A percentile compares a stretch with the other conserved stretches of the same genome.
phyloP scores from a whole-genome alignment of 1,140 invertebrate species.

The Drosophila miranda region DNA sequence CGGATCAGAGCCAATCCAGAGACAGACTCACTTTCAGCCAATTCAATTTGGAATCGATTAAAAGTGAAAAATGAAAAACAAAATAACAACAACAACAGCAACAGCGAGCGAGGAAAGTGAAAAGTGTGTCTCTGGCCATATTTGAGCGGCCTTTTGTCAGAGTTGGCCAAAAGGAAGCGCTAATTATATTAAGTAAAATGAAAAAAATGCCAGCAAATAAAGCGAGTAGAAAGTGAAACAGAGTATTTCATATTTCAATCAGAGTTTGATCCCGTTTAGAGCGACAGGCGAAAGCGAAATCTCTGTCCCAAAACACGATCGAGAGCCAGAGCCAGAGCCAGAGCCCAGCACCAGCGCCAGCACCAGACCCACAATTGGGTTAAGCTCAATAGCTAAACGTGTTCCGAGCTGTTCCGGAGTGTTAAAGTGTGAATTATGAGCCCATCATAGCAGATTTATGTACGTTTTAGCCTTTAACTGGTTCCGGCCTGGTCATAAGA shows the following conservation, averaged over 20 bases:
- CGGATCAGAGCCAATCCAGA: neutral
- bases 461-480: conserved; percentile 47
- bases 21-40: conserved; percentile 37
- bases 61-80: conserved; percentile 40
- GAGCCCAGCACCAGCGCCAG: conserved; percentile 20
- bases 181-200: conserved; percentile 51
- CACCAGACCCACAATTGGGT: conserved; percentile 52
- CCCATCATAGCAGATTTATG: conserved; percentile 4
- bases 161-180: conserved; percentile 59
- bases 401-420: conserved; percentile 27
- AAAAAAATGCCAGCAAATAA: conserved; percentile 28
- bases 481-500: conserved; percentile 29
- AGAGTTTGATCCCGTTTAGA: conserved; percentile 35
- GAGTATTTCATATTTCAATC: conserved; percentile 64
- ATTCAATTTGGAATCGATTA: conserved; percentile 55
- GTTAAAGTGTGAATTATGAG: conserved; percentile 61
- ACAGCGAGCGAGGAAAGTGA: conserved; percentile 58
- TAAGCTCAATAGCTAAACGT: conserved; percentile 74
- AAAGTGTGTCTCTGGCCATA: conserved; percentile 42
- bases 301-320: conserved; percentile 55
- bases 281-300: conserved; percentile 69
- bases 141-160: conserved; percentile 32
- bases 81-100: conserved; percentile 36
- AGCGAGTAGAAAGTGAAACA: conserved; percentile 64
- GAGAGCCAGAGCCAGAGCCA: neutral